Evolutionary conservation across 2,888 invertebrate species (phyloP).

Genomic region (Portevinia maculata): DNA sequence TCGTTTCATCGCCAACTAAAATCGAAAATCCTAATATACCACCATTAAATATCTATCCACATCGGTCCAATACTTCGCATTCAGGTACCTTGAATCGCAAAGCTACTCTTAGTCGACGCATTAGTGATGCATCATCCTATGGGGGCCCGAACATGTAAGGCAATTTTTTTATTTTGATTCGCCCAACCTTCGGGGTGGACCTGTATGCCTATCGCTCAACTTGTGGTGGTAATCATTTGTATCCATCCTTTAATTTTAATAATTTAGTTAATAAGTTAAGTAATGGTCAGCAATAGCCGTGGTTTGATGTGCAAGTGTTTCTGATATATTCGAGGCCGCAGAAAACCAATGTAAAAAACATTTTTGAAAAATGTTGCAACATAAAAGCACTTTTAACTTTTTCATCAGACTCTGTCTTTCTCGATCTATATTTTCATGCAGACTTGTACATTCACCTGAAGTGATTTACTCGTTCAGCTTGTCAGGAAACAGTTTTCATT

Average conservation of each 20-base stretch:
- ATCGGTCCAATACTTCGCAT: constrained; percentile 78
- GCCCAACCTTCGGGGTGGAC: not conserved
- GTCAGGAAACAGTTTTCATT: too few species aligned
- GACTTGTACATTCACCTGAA: too few species aligned
- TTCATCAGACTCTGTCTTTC: too few species aligned
- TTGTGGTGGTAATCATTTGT: constrained; percentile 27
- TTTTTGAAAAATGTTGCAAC: too few species aligned
- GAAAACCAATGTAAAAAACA: too few species aligned
- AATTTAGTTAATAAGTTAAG: constrained; percentile 23
- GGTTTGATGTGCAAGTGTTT: not conserved
- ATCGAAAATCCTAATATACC: constrained; percentile 92
- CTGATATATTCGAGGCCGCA: not conserved
- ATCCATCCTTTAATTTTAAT: constrained; percentile 49
- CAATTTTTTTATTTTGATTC: not conserved
- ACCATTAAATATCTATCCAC: constrained; percentile 88
- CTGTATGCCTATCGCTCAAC: constrained; percentile 49
- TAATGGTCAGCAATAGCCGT: not conserved
- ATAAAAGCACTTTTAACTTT: too few species aligned
- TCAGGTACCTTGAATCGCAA: constrained; percentile 83
- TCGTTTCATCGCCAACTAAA: constrained; percentile 91
- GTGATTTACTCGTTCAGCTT: too few species aligned
- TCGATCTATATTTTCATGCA: too few species aligned
- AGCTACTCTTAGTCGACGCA: constrained; percentile 80
- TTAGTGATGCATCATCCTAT: constrained; percentile 81
- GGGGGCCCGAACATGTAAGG: constrained; percentile 81